Base-by-base conservation (phyloP, 1,140 invertebrate genomes). In the Drosophila pseudoananassae region DNA sequence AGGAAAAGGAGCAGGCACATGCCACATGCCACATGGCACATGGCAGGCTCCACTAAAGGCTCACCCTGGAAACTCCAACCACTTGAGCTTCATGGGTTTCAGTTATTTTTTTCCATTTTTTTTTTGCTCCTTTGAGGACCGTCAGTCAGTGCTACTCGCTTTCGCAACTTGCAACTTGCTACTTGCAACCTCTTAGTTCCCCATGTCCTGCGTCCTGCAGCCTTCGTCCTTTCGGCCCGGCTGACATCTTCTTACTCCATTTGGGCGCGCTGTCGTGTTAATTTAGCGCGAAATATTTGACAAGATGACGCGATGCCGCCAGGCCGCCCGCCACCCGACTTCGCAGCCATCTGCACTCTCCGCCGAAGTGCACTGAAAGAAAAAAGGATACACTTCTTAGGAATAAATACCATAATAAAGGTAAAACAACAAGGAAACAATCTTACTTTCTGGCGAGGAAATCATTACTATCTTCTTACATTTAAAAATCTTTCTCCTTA, bases 261-360 rank as follows among this genome's bases (percentile, higher is more conserved):
- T 85, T 85, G 82, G 82, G 78, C 82, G 82, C 70, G 69, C 82
- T 85, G 82, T 85, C 82, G 82, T 85, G 82, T 85, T 85, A 85
- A 85, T 85, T 85, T 85, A 87, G 82, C 82, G 82, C 82, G 82
- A 85, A 85, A 85, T 85, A 85, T 85, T 85, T 85, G 82, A 87
- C 82, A 85, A 85, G 82, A 85, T 85, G 82, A 85, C 82, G 81
- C 79, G 69, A 64, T 81, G 78, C 78, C 66, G 61, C 65, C 36
- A 63, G 52, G 25, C 36, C 59, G 60, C 64, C 64, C 10, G 46
- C 36, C 20, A n/a, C 14, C 50, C 51, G 45, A 12, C 38, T 23
- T 36, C 38, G 33, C 45, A 36, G 47, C 58, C 59, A 43, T 54
- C 55, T 56, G 45, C 50, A 53, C 23, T 17, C 46, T 46, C 50